Conservation (phyloP, 2,113 vertebrate species). For the Burhinus bistriatus region DNA sequence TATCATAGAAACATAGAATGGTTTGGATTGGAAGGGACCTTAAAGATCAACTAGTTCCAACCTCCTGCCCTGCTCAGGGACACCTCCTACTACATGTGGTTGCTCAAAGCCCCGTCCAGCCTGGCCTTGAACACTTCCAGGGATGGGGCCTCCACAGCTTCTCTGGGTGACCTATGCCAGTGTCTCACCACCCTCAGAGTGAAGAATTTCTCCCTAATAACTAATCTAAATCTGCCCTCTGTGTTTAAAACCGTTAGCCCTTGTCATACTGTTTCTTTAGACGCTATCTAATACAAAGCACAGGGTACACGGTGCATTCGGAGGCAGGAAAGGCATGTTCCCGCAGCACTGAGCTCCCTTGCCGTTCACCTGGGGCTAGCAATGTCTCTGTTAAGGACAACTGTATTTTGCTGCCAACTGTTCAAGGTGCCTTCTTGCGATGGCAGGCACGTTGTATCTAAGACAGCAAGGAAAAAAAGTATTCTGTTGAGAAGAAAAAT, state of each 20-base stretch:
- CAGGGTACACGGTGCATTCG: rapidly evolving
- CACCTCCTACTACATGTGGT: neutral
- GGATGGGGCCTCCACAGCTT: neutral
- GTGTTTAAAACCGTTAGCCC: neutral
- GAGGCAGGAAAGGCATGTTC: rapidly evolving
- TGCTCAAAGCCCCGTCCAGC: neutral
- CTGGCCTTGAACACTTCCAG: neutral
- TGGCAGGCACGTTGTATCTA: neutral
- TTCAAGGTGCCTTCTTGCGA: rapidly evolving
- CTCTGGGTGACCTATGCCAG: neutral
- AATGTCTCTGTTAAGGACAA: neutral
- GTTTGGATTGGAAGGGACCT: neutral
- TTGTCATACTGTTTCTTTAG: neutral
- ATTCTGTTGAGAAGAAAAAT: neutral
- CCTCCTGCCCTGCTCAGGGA: neutral
- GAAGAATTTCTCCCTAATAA: neutral
- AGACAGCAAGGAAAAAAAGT: neutral
- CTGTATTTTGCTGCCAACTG: neutral
- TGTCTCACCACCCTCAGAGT: neutral
- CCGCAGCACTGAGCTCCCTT: neutral
- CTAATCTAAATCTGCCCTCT: neutral
- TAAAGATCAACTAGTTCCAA: neutral
- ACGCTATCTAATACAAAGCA: neutral
- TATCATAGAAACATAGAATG: neutral
- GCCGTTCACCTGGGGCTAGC: rapidly evolving